Evolutionary conservation across 2,888 invertebrate genomes (phyloP).

Genomic region (Scelioninae gen. 1): DNA sequence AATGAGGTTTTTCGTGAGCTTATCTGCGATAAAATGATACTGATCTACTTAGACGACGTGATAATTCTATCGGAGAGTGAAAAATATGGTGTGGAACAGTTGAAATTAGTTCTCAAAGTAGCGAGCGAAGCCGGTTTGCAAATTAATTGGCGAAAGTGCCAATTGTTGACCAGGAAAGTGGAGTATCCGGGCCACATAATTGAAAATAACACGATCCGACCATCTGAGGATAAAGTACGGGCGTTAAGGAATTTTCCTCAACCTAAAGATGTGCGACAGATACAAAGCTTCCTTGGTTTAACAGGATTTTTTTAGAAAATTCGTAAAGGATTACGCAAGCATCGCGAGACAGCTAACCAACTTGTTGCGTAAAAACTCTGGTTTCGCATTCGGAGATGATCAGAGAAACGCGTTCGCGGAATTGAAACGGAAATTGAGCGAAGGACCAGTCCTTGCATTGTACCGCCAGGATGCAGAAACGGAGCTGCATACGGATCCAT

Average conservation of each 20-base stretch:
- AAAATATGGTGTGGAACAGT: constrained; percentile 51
- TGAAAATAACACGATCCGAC: neutral
- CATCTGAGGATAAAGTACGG: constrained; percentile 2
- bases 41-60: constrained; percentile 60
- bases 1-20: constrained; percentile 53
- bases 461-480: neutral
- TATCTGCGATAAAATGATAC: constrained; percentile 33
- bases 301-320: constrained; percentile 11
- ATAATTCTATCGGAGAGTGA: constrained; percentile 42
- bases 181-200: constrained; percentile 9
- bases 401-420: neutral
- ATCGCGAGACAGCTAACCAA: constrained; percentile 7
- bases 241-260: neutral
- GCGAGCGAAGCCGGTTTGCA: constrained; percentile 62
- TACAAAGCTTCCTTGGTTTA: neutral
- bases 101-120: constrained; percentile 13
- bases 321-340: neutral
- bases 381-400: constrained; percentile 8
- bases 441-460: too few species aligned
- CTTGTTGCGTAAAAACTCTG: constrained; percentile 1
- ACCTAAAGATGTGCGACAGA: constrained; percentile 1
- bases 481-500: constrained; percentile 3
- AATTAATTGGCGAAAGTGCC: constrained; percentile 14
- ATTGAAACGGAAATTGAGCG: too few species aligned
- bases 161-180: constrained; percentile 1